Evolutionary conservation across 92 coral and sea anemone genomes (phyloP), one percentile per base, ranked within the genome.

Genomic region (Zoanthus sansibaricus): DNA sequence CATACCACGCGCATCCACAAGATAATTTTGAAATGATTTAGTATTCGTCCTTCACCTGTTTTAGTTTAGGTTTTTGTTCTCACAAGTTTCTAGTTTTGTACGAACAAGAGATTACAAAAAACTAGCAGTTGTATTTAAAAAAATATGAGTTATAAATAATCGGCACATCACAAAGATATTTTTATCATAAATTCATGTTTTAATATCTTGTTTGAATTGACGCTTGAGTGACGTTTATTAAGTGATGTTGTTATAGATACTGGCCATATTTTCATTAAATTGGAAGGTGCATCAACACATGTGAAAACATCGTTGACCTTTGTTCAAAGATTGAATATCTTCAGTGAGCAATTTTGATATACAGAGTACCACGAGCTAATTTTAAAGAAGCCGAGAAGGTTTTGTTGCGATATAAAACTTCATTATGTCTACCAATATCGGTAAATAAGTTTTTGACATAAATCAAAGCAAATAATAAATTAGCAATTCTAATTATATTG

Each of bases 401-500:
- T 33, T 78, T 13, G 12, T 17, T 33, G 25, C n/a, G 16, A 56
- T 78, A 59, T n/a, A 58, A 9, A 78, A 62, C 10, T 18, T 17
- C 69, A 17, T 56, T 59, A 78, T 61, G 46, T 18, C 71, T 30
- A 17, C 21, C 25, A 17, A 62, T 62, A 62, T 62, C 12, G 55
- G 12, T 49, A 17, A 62, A 58, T 31, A 7, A 37, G 8, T 37
- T 59, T 58, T 68, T 78, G n/a, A 12, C 20, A 25, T 51, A 51
- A 52, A 58, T 37, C 12, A 48, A 46, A 18, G 55, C 70, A 31
- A 42, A 62, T 14, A 5, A 31, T 37, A 37, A 37, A 79, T 80
- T 80, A 62, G 85, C 85, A 80, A 80, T 80, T 80, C 85, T 66
- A 80, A 80, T 80, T 80, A 59, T 48, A n/a, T 42, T 33, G 10